Evolutionary conservation across 1,140 invertebrate species (phyloP), one percentile per base, ranked within the genome.

Genomic region (Drosophila dunni): DNA sequence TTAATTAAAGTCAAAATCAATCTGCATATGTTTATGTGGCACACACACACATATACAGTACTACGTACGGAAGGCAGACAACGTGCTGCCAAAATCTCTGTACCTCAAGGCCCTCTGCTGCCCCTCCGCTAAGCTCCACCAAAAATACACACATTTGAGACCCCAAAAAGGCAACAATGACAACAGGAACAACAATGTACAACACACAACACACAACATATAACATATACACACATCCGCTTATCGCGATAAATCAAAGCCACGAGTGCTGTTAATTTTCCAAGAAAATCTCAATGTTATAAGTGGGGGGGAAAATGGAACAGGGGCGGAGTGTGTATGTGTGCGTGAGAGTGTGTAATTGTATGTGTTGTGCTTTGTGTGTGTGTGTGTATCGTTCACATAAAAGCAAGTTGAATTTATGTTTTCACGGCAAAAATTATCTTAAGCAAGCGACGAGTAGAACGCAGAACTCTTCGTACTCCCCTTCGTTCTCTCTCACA

Each of bases 221-320:
- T 3, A 40, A 68, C 42, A 69, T 48, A 60, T 46, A 85, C 64
- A 80, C 68, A 83, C 79, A 86, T 79, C 84, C 83, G 84, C 79
- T 86, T 86, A 86, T 86, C 83, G 66, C 77, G 76, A 86, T 86
- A 86, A 86, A 86, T 86, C 83, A 86, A 86, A 86, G 83, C 76
- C 83, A 88, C 83, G 83, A 88, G 83, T 88, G 83, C 61, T 86
- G 83, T 86, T 86, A 86, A 89, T 88, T 88, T 86, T 86, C 83
- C 83, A 77, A 79, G 83, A 72, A 88, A 78, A 75, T 78, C 78
- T 80, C 44, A 75, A 50, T 48, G 81, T 3, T 50, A 45, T 40
- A 54, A 17, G 33, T 5, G 34, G 9, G 24, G 57, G 48, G 50
- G 54, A 17, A 53, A 48, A 57, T 44, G 24, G n/a, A 58, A 50